phyloP scores from a whole-genome alignment of 2,888 invertebrate species.

The Eupithecia vulgata region DNA sequence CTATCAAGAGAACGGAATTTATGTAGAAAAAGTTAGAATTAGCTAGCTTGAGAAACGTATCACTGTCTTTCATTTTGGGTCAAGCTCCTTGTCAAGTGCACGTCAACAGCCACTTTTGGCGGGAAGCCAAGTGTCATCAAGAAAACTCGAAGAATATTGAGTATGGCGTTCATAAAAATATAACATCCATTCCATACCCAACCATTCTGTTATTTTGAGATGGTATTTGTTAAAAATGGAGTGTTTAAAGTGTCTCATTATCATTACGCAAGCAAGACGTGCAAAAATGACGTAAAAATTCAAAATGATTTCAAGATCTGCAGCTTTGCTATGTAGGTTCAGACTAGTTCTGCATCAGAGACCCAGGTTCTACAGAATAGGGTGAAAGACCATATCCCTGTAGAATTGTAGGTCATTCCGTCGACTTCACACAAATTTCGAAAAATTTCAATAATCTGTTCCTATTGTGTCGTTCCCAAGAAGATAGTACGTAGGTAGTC shows the following conservation, averaged over 20 bases:
- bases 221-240: not conserved
- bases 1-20: constrained; percentile 11
- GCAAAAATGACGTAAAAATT: not conserved
- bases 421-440: not conserved
- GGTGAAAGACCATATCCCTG: not conserved
- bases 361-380: not conserved
- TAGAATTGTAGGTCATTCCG: not conserved
- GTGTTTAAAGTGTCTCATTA: not conserved
- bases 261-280: not conserved
- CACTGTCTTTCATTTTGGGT: constrained; percentile 66
- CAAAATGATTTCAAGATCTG: not conserved
- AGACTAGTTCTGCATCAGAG: not conserved
- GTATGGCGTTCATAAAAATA: constrained; percentile 58
- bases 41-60: constrained; percentile 18
- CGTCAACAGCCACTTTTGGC: constrained; percentile 73
- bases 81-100: constrained; percentile 74
- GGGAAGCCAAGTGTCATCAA: constrained; percentile 63
- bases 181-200: constrained; percentile 23
- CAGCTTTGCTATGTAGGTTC: not conserved
- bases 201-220: not conserved
- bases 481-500: not conserved
- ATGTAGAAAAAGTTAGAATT: constrained; percentile 10
- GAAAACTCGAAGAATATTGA: constrained; percentile 63
- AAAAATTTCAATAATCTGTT: not conserved
- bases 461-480: not conserved